Evolutionary conservation across 2,888 invertebrate genomes (phyloP), one percentile per base, ranked within the genome.

Genomic region (Allolobophora icterica): DNA sequence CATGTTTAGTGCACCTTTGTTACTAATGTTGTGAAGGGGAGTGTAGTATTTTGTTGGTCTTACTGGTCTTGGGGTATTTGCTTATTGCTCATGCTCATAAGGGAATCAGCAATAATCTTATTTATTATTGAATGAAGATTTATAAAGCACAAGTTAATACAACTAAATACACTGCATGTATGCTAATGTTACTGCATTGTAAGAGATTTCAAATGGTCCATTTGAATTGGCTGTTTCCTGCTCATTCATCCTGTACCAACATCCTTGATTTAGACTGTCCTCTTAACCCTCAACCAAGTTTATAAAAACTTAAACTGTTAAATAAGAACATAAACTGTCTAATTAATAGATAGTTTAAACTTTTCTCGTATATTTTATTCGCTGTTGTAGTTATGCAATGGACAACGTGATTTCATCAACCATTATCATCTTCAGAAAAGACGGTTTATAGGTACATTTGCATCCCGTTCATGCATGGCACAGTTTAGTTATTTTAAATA

Each of bases 381-480:
- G 38, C 84, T 58, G 40, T 94, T 96, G 89, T 94, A 98, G 98
- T 95, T 99, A 94, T 97, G 97, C 24, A 97, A 97, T 94, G 99
- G 99, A 0, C 97, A 98, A 94, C 96, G 98, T 38, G 97, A 97
- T 92, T 96, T 97, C 30, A 97, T 99, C 91, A 96, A 97, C 92
- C 96, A 97, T 90, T 97, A 98, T 92, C 98, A 98, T 0, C 95
- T 99, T 58, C 98, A 98, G 95, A 97, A 97, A 89, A 96, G 99
- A 3, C 97, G 97, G 95, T 99, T 99, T 95, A 99, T 99, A 94
- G 98, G 99, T 95, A 91, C 91, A 92, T 1, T 5, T 42, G 42
- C 42, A 11, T 42, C 42, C 17, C 24, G 6, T 1, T 52, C 71
- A 17, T n/a, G 30, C 8, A n/a, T 91, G 15, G 35, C 40, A 30